Percentiles rank a stretch among this genome's conserved stretches.
Conservation (phyloP, 2,888 invertebrate species). For the Rhagophthalmus giganteus region DNA sequence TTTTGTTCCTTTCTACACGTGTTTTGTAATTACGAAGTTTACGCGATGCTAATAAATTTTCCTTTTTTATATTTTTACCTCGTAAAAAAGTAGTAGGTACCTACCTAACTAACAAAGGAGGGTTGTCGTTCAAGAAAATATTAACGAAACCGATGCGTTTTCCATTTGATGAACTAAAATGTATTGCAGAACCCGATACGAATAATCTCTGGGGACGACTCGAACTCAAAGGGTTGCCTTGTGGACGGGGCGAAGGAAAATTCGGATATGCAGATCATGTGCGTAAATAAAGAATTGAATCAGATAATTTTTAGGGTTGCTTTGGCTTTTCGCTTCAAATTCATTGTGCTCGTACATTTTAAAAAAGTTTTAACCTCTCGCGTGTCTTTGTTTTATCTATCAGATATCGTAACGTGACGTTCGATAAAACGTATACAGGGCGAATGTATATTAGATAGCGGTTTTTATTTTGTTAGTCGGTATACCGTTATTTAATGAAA, state of each 20-base stretch:
- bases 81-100: too few relatives aligned
- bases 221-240: constrained; percentile 24
- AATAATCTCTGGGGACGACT: constrained; percentile 21
- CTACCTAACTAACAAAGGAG: too few relatives aligned
- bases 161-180: constrained; percentile 15
- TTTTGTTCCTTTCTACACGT: not conserved
- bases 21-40: constrained; percentile 1
- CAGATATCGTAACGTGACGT: not conserved
- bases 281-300: constrained; percentile 33
- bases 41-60: not conserved
- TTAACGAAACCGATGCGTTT: not conserved
- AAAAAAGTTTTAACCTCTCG: not conserved
- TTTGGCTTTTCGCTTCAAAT: constrained; percentile 9
- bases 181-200: constrained; percentile 20
- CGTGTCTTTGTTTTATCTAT: not conserved
- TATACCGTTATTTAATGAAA: not conserved
- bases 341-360: not conserved
- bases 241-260: constrained; percentile 28
- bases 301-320: constrained; percentile 34
- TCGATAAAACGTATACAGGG: not conserved
- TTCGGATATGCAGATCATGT: constrained; percentile 35
- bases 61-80: too few relatives aligned
- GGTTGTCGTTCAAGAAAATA: not conserved
- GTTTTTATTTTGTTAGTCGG: not conserved
- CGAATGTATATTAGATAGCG: not conserved